Evolutionary conservation across 2,888 invertebrate species (phyloP).

Genomic region (Drosophila histrio): DNA sequence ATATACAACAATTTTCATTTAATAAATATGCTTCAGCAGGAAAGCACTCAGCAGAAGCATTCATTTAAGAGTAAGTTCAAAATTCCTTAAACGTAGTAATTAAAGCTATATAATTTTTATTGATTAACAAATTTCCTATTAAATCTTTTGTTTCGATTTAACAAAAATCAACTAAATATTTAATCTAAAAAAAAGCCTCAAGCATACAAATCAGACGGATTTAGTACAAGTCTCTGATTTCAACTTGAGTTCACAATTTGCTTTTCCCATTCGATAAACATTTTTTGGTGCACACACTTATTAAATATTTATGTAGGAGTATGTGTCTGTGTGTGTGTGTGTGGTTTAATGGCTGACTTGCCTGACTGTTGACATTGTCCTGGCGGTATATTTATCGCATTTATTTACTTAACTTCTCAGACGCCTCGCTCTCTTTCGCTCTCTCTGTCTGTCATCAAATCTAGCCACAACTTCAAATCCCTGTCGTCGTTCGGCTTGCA

Average conservation of each 20-base stretch:
- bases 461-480: neutral
- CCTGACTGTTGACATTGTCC: conserved; percentile 43
- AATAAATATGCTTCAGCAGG: no score
- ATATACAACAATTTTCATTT: no score
- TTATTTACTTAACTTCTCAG: conserved; percentile 38
- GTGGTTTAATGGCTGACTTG: conserved; percentile 19
- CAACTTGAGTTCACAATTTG: conserved; percentile 8
- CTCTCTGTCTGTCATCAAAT: no score
- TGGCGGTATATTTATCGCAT: conserved; percentile 53
- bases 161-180: neutral
- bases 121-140: no score
- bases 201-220: neutral
- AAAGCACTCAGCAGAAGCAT: no score
- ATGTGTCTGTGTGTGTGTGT: neutral
- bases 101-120: no score
- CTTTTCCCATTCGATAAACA: conserved; percentile 21
- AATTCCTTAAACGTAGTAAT: no score
- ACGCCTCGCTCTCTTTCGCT: neutral
- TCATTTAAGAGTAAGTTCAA: no score
- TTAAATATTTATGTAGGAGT: conserved; percentile 17
- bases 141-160: neutral
- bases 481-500: conserved; percentile 20
- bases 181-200: neutral
- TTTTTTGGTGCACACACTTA: conserved; percentile 36
- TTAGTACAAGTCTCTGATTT: conserved; percentile 9